A percentile compares a stretch with the other conserved stretches of the same genome.
Evolutionary conservation across 2,113 vertebrate genomes (phyloP).

Genomic region (Tychaedon coryphoeus): DNA sequence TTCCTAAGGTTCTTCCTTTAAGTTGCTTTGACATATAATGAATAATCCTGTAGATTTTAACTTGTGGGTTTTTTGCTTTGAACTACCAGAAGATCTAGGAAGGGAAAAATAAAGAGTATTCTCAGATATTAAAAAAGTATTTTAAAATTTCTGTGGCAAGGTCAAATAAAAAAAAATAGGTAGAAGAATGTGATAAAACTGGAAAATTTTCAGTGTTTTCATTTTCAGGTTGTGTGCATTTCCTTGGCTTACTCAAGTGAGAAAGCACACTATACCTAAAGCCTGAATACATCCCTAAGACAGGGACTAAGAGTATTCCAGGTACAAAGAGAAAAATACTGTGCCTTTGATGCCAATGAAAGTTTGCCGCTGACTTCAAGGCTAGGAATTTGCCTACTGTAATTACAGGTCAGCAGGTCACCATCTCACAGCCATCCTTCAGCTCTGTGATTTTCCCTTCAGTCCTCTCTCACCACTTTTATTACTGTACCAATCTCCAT

Average conservation of each 20-base stretch:
- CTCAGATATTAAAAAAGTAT: not conserved
- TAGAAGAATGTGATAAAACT: not conserved
- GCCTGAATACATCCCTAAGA: not conserved
- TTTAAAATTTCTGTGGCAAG: conserved; percentile 22
- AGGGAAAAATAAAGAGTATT: not conserved
- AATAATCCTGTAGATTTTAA: not conserved
- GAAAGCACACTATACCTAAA: not conserved
- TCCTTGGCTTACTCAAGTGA: not conserved
- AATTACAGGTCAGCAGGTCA: not conserved
- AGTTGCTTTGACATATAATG: not conserved
- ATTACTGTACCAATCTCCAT: not conserved
- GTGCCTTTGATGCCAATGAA: not conserved
- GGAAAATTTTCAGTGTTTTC: not conserved
- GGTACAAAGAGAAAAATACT: not conserved
- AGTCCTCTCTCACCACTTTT: not conserved
- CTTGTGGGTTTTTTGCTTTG: not conserved
- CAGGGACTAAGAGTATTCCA: not conserved
- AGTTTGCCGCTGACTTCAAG: not conserved
- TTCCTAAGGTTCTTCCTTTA: not conserved
- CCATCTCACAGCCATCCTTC: not conserved
- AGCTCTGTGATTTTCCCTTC: not conserved
- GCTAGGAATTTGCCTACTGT: not conserved
- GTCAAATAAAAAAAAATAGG: not conserved
- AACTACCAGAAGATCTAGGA: not conserved
- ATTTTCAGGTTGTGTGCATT: not conserved